These are phyloP conservation scores for Caenorhabditis remanei DNA, from an alignment of 1,140 invertebrate genomes.

Conservation along the genomic window DNA sequence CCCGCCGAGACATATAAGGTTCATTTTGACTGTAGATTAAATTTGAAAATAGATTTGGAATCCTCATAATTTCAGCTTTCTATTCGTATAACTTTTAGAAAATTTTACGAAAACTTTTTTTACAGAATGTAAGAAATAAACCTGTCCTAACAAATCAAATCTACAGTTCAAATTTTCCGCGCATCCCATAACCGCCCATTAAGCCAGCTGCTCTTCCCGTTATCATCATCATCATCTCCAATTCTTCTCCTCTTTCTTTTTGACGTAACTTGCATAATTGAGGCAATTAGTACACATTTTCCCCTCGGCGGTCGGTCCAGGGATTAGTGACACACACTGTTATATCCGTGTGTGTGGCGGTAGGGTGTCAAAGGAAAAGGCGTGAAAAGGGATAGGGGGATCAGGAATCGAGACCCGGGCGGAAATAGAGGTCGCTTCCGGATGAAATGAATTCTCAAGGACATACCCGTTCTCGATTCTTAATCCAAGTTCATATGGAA, in stretches of 20 bases:
- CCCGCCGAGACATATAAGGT: no score
- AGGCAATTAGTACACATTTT: constrained; percentile 39
- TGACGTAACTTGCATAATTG: constrained; percentile 49
- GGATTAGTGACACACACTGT: constrained; percentile 34
- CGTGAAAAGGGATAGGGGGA: neutral
- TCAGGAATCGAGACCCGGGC: neutral
- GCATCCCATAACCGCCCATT: neutral
- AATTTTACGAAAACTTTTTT: no score
- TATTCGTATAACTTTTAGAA: no score
- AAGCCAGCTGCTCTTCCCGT: constrained; percentile 27
- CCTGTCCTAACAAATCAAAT: no score
- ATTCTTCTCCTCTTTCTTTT: neutral
- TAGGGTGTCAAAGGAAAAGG: constrained; percentile 5
- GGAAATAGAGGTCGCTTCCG: constrained; percentile 32
- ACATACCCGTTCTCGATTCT: neutral
- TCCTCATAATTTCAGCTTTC: no score
- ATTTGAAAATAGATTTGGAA: no score
- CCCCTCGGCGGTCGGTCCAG: neutral
- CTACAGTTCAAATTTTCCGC: no score
- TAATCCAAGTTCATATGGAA: constrained; percentile 39
- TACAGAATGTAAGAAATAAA: no score
- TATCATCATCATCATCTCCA: constrained; percentile 43
- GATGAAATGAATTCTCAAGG: constrained; percentile 56
- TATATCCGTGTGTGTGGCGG: neutral
- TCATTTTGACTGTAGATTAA: no score